Percentiles rank a stretch among this genome's conserved stretches.
These are phyloP conservation scores for Batillaria attramentaria DNA, from an alignment of 1,140 invertebrate species.

Conservation along the genomic window DNA sequence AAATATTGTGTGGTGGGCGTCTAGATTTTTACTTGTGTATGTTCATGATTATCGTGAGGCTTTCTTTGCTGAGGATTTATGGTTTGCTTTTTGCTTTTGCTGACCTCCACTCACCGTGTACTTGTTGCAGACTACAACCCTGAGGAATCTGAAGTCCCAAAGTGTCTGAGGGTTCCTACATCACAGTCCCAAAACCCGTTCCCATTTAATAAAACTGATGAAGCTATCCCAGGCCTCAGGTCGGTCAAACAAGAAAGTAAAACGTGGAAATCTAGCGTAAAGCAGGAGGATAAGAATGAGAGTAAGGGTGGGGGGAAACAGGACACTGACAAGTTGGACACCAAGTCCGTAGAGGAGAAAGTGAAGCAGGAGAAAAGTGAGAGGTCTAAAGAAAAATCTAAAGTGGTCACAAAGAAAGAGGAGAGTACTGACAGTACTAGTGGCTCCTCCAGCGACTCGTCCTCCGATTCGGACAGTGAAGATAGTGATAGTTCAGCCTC, in stretches of 20 bases:
- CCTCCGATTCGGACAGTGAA: not conserved
- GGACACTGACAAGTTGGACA: too few relatives aligned
- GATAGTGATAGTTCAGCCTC: not conserved
- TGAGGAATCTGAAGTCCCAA: conserved; percentile 44
- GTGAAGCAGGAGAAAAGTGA: conserved; percentile 1
- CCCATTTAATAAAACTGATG: conserved; percentile 53
- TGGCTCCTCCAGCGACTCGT: conserved; percentile 9
- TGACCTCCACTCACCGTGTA: too few relatives aligned
- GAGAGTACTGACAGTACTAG: conserved; percentile 25
- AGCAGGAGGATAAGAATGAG: not conserved
- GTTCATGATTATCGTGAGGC: too few relatives aligned
- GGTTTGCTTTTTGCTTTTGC: conserved; percentile 19
- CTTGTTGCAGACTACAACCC: conserved; percentile 34
- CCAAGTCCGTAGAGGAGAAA: too few relatives aligned
- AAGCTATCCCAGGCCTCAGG: conserved; percentile 56
- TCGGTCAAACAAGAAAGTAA: conserved; percentile 8
- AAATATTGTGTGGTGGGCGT: not conserved
- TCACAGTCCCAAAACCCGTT: conserved; percentile 45
- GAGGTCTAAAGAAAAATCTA: not conserved
- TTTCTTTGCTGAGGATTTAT: too few relatives aligned
- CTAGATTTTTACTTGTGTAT: too few relatives aligned
- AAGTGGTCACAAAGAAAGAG: conserved; percentile 20
- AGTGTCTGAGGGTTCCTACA: conserved; percentile 52
- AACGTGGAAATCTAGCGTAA: too few relatives aligned
- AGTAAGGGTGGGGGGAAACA: too few relatives aligned